Base-by-base conservation (phyloP, 2,113 vertebrate species). In the Micronycteris hirsuta region DNA sequence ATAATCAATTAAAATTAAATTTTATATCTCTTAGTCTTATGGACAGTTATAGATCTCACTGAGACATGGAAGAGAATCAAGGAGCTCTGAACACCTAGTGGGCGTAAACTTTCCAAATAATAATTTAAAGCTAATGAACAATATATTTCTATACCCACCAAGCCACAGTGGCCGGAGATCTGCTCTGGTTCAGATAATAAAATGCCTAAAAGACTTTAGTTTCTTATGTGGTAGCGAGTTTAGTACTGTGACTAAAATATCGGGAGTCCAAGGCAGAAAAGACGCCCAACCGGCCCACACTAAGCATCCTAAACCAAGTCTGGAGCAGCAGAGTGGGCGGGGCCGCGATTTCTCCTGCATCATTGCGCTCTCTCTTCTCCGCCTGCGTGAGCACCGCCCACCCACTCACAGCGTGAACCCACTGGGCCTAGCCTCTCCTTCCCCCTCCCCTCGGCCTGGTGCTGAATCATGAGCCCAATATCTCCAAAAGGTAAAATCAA, bases 381-480 rank as follows among this genome's bases (percentile, higher is more conserved):
- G 92, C 93, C 76, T 89, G 91, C 86, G 88, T 71, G 96, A 94
- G 91, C 94, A 2, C 97, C 95, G 85, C 95, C 97, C 94, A 96
- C 96, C 96, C 96, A 95, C 90, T 96, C 85, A 49, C 80, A 22
- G 74, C 31, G 61, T 47, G 93, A 93, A 96, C 81, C 93, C 94
- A 49, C 96, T 52, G 80, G 87, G 95, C 96, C 96, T 38, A 22
- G 93, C 68, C 45, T 54, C 73, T 92, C 84, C 67, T 56, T 90
- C 76, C 96, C 89, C 96, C 93, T 88, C 97, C 97, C 89, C 71
- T 97, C 56, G 58, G 95, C 94, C 95, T 92, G 94, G 88, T 97
- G 97, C 97, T 97, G 97, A 97, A 97, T 97, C 97, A 97, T 81
- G 89, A 97, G 96, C 92, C 96, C 90, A 73, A 5, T 65, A 86